Evolutionary conservation across 2,113 vertebrate species (phyloP), one percentile per base, ranked within the genome.

Genomic region (Chrysochloris asiatica): DNA sequence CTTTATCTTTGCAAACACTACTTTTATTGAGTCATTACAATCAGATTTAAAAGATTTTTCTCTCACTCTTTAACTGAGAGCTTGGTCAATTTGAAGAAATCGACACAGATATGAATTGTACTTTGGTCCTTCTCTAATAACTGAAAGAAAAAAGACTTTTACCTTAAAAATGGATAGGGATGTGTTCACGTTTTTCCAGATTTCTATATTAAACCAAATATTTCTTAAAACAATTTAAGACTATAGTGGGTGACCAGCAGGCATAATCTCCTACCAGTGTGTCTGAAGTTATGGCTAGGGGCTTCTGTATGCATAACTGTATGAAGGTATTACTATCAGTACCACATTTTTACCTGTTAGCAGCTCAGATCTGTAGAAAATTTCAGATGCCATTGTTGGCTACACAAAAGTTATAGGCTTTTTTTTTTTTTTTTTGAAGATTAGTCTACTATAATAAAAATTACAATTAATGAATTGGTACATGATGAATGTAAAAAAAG

Each of bases 11-110:
- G n/a, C 21, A 36, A 79, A 72, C 24, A 87, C 63, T 85, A 14
- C 3, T 80, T 91, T 19, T n/a, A n/a, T n/a, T 92, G 79, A 97
- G 71, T 93, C n/a, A 92, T 93, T 86, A 48, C 71, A 89, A 28
- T 45, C 28, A 89, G 47, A 45, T 87, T 22, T 30, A 65, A 88
- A 90, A 83, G 45, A 8, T 26, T 80, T 95, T 88, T 89, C 3
- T 88, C 30, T 59, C 38, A 83, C 56, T 81, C n/a, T 86, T 71
- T 38, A 91, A 43, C 38, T 56, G 38, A 45, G 14, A 90, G 5
- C 24, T 41, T 65, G 90, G 86, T 72, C 24, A 52, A 52, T 69
- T 92, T 94, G 48, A 69, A 91, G 52, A 38, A 59, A 36, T 86
- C 43, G 80, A 11, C 4, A 12, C 41, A 81, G 21, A 94, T 56